Evolutionary conservation across 2,797 vertebrate species (phyloP), one percentile per base, ranked within the genome.

Genomic region (Enteromius thamalakanensis): DNA sequence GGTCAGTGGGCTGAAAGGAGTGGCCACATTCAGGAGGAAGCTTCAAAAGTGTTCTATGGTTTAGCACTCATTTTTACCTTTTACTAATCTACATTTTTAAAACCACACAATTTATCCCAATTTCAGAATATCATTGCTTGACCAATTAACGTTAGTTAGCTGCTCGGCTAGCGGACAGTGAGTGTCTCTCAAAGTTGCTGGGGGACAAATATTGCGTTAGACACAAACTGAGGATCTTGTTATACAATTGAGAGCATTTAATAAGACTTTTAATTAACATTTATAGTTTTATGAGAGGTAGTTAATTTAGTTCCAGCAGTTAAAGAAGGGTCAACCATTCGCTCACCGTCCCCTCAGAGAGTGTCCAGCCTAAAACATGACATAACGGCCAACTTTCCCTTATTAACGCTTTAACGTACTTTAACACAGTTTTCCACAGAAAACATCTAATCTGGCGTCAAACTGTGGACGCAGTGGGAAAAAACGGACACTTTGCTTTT

Each of bases 121-220:
- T 23, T n/a, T 10, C 10, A 34, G 29, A 76, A 23, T 76, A 62
- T 55, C 49, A 67, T 42, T 42, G 81, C 62, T 58, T 69, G 51
- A 55, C 23, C 74, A 47, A 4, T 47, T 47, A 47, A 15, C 45
- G 45, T 40, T 65, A 37, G 67, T 83, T 83, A 83, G 82, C 82
- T 2, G 40, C 29, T 71, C 29, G 42, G 82, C 82, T 83, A 83
- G 29, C 75, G 32, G 60, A 45, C 34, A 29, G 34, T 14, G 40
- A 72, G 40, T n/a, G 51, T 40, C 47, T 76, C 60, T 53, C 78
- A 82, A 81, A 82, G 72, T 82, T 76, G 26, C 23, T 34, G 49
- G 55, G 23, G 4, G 34, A 68, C 62, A 68, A 49, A 76, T n/a
- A 55, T 42, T 12, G 17, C 23, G 8, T 45, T 82, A 19, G 62